phyloP scores from a whole-genome alignment of 2,888 invertebrate species.

The Molanna angustata region DNA sequence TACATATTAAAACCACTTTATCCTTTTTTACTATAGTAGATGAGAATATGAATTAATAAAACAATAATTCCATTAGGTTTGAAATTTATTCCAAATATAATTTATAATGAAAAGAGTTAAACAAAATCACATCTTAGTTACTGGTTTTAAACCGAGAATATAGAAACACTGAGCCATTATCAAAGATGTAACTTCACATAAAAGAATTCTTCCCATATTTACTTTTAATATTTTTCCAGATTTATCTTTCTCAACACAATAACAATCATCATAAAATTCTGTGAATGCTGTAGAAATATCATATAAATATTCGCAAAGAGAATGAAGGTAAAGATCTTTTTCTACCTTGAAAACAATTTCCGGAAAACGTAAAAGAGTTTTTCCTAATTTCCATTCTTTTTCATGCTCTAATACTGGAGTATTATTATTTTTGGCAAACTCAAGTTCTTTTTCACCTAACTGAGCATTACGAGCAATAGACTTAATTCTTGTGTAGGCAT shows the following conservation, averaged over 20 bases:
- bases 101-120: background rate
- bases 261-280: constrained; percentile 97
- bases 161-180: constrained; percentile 85
- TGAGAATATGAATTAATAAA: background rate
- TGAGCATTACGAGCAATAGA: constrained; percentile 83
- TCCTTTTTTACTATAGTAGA: too few species aligned
- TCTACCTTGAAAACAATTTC: constrained; percentile 81
- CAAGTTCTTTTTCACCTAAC: constrained; percentile 59
- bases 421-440: constrained; percentile 57
- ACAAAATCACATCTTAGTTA: constrained; percentile 78
- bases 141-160: constrained; percentile 88
- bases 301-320: constrained; percentile 92
- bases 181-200: constrained; percentile 89
- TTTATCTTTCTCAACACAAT: constrained; percentile 92
- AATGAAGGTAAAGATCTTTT: constrained; percentile 79
- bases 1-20: too few species aligned
- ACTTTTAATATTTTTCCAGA: constrained; percentile 78
- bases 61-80: background rate
- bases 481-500: constrained; percentile 90
- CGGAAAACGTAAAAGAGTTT: constrained; percentile 80
- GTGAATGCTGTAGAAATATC: constrained; percentile 90
- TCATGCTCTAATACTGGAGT: constrained; percentile 76
- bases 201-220: constrained; percentile 80
- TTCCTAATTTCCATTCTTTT: constrained; percentile 93
- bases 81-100: background rate